These are phyloP conservation scores for Strix aluco DNA, from an alignment of 2,113 vertebrate genomes.

Conservation along the genomic window DNA sequence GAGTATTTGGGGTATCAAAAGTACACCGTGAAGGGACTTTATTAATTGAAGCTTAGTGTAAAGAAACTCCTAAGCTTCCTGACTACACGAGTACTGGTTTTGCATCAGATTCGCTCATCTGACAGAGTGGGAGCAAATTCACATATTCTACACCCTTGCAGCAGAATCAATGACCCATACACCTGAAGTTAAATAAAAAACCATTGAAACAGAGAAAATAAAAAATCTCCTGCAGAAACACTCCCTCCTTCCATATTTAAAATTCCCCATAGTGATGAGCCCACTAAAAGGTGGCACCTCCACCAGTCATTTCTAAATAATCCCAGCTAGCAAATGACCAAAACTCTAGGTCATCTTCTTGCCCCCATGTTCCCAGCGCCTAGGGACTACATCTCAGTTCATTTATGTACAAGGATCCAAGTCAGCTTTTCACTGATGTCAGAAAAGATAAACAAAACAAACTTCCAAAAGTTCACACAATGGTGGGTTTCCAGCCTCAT, in stretches of 20 bases:
- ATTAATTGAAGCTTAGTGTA: neutral
- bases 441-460: neutral
- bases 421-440: neutral
- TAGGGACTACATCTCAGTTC: neutral
- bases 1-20: neutral
- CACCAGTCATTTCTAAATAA: neutral
- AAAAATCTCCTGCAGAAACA: neutral
- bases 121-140: neutral
- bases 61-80: neutral
- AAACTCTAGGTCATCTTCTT: neutral
- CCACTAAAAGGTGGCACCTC: neutral
- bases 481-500: neutral
- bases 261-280: neutral
- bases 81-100: accelerated
- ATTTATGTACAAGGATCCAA: neutral
- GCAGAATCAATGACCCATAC: neutral
- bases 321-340: neutral
- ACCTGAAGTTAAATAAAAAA: neutral
- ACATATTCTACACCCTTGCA: neutral
- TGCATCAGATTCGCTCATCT: neutral
- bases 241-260: neutral
- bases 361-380: neutral
- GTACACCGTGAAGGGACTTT: neutral
- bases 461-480: neutral
- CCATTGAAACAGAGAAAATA: neutral